phyloP scores from a whole-genome alignment of 2,888 invertebrate species.

The Candidula unifasciata region DNA sequence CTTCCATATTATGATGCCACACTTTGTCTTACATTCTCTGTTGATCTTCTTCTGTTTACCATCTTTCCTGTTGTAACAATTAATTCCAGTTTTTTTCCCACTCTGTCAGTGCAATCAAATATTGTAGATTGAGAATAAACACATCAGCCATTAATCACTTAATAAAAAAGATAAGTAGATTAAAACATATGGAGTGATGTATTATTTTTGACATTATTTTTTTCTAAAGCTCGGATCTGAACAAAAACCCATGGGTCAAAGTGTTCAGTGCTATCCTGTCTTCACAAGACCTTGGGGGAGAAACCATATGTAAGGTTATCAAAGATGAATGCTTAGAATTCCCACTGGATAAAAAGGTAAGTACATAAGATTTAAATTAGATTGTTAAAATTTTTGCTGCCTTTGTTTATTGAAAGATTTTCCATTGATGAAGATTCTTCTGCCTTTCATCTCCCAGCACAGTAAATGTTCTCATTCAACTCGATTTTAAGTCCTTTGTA shows the following conservation, averaged over 20 bases:
- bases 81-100: too few relatives aligned
- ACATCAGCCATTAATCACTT: too few relatives aligned
- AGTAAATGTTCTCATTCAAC: too few relatives aligned
- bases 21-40: too few relatives aligned
- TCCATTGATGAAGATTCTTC: not conserved
- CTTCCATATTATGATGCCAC: too few relatives aligned
- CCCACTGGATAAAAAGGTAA: constrained; percentile 54
- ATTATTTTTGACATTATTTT: constrained; percentile 5
- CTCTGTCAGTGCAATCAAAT: too few relatives aligned
- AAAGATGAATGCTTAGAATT: constrained; percentile 51
- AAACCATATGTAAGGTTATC: constrained; percentile 42
- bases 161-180: not conserved
- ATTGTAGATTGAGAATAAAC: too few relatives aligned
- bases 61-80: too few relatives aligned
- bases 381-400: not conserved
- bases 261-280: constrained; percentile 59
- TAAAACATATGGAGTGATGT: not conserved
- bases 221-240: constrained; percentile 50
- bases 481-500: too few relatives aligned
- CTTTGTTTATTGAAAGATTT: not conserved
- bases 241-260: constrained; percentile 62
- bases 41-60: too few relatives aligned
- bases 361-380: not conserved
- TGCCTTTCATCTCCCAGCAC: too few relatives aligned
- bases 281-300: constrained; percentile 27